Evolutionary conservation across 1,140 invertebrate species (phyloP).

Genomic region (Frieseomelitta varia): DNA sequence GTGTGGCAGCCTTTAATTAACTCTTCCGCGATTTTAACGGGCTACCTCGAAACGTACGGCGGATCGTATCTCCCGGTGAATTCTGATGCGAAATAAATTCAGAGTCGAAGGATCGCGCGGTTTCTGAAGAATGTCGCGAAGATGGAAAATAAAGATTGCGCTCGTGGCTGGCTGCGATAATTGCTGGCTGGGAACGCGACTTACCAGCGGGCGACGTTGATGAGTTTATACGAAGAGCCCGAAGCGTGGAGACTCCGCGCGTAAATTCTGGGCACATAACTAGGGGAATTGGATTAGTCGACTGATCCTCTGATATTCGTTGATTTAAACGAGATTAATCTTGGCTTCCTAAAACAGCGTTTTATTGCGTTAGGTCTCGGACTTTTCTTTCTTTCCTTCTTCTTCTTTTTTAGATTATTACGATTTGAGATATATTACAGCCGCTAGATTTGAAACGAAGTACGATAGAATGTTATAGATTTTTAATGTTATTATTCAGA

Average conservation of each 20-base stretch:
- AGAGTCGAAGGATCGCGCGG: constrained; percentile 15
- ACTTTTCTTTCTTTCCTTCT: not conserved
- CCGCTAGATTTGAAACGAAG: too few relatives aligned
- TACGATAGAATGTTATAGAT: too few relatives aligned
- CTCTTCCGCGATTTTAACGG: constrained; percentile 49
- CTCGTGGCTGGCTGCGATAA: constrained; percentile 9
- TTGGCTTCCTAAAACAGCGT: not conserved
- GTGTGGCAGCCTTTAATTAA: constrained; percentile 41
- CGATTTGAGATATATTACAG: not conserved
- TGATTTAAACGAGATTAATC: not conserved
- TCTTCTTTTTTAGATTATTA: not conserved
- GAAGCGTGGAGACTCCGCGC: not conserved
- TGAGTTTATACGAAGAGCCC: not conserved
- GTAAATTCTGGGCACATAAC: not conserved
- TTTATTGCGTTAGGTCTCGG: not conserved
- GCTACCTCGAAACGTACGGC: constrained; percentile 1
- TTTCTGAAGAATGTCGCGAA: constrained; percentile 35
- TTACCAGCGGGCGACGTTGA: constrained; percentile 1
- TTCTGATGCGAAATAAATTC: constrained; percentile 38
- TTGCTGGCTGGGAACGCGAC: constrained; percentile 4
- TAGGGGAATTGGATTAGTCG: not conserved
- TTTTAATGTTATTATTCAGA: not conserved
- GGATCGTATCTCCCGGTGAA: constrained; percentile 39
- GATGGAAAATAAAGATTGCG: constrained; percentile 40
- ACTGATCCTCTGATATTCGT: not conserved